Base-by-base conservation (phyloP, 2,113 vertebrate species). In the Dipodomys merriami region DNA sequence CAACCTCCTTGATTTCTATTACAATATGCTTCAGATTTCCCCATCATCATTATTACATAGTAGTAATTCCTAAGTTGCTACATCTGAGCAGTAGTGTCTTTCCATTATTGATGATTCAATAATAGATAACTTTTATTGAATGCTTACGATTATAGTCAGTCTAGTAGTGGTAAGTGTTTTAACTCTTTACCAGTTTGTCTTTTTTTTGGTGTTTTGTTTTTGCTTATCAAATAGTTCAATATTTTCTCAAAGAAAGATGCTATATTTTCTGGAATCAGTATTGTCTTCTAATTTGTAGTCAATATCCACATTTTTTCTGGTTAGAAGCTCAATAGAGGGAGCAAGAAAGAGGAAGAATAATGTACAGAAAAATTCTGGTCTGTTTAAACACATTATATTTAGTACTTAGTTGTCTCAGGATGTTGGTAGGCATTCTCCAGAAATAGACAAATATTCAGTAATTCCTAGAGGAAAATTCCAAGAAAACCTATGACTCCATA, bases 391-490 rank as follows among this genome's bases (percentile, higher is more conserved):
- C 1, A 6, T 69, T 53, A 3, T 29, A 29, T 46, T 90, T 78
- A 62, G 67, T 39, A 33, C 60, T 93, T 44, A 53, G 78, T 29
- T 84, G 64, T 77, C 64, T 39, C 49, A 84, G 78, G 46, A 83
- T 68, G 83, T 83, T 79, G 30, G 30, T 20, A 9, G 76, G 53
- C 6, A 19, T 72, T 91, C 49, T 96, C 57, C n/a, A 25, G 73
- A 94, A 74, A 87, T 29, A 23, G 16, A 85, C 16, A 88, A 74
- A 67, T 30, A 79, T 81, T 93, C 44, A 44, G 33, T 68, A 77
- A 84, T 78, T 90, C 68, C 79, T 64, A 69, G 49, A 73, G 76
- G 76, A 93, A 96, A 93, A 84, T 79, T 53, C 84, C 76, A 74
- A 19, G 23, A 78, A 46, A 49, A 46, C 1, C 46, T 39, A 44